These are phyloP conservation scores for Bathybates hornii DNA, from an alignment of 2,113 vertebrate species.

Conservation along the genomic window DNA sequence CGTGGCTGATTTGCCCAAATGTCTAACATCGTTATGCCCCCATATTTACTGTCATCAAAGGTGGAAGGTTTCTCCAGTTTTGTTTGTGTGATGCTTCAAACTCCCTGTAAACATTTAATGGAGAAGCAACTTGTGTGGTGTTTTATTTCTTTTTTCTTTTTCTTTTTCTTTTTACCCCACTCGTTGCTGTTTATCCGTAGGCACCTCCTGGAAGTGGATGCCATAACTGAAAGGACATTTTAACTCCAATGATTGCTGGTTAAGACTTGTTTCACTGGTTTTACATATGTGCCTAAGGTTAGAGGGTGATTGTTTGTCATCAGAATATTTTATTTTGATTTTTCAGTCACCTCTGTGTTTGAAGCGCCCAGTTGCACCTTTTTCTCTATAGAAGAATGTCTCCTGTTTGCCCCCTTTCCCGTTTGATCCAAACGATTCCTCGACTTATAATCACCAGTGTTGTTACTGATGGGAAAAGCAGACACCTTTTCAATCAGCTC, in stretches of 20 bases:
- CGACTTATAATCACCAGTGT: not conserved
- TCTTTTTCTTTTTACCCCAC: not conserved
- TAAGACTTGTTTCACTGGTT: conserved; percentile 16
- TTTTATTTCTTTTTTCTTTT: not conserved
- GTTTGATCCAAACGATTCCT: not conserved
- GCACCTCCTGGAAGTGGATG: not conserved
- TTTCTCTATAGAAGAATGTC: conserved; percentile 3
- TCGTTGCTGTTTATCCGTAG: not conserved
- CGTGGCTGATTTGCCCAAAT: not conserved
- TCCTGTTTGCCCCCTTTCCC: not conserved
- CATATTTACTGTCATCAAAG: not conserved
- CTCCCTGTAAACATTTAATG: not conserved
- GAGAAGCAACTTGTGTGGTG: not conserved
- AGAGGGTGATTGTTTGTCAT: not conserved
- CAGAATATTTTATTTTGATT: not conserved
- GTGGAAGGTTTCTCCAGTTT: not conserved
- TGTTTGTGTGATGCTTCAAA: not conserved
- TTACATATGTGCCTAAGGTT: conserved; percentile 41
- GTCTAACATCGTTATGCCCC: not conserved
- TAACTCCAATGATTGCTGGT: not conserved
- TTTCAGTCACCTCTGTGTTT: not conserved
- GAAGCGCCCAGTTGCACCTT: not conserved
- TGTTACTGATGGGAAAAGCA: not conserved
- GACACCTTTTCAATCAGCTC: not conserved
- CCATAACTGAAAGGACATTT: not conserved